Evolutionary conservation across 2,888 invertebrate species (phyloP).

Genomic region (Nasonia oneida): DNA sequence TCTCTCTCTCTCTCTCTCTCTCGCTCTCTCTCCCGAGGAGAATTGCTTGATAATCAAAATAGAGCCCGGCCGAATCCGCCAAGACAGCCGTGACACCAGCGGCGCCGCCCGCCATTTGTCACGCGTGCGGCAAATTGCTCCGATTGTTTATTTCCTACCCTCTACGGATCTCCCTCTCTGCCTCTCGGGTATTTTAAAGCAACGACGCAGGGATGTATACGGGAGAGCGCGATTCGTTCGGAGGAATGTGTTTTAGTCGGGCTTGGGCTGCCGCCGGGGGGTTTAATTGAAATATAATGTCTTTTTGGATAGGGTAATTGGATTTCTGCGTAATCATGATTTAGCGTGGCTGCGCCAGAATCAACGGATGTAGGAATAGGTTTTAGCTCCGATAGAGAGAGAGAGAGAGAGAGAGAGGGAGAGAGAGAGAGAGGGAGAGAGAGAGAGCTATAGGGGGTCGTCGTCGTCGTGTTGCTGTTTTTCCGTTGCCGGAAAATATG

Average conservation of each 20-base stretch:
- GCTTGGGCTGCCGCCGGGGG: background rate
- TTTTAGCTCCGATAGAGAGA: background rate
- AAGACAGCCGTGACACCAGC: constrained; percentile 30
- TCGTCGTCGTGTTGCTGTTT: background rate
- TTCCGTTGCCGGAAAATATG: too few species aligned
- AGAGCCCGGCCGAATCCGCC: constrained; percentile 45
- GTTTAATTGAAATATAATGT: constrained; percentile 53
- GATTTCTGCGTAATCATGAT: constrained; percentile 50
- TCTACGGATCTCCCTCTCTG: background rate
- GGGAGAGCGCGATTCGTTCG: background rate
- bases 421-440: too few species aligned
- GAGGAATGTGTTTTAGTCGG: constrained; percentile 7
- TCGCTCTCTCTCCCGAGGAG: background rate
- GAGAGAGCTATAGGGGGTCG: background rate
- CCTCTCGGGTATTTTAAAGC: constrained; percentile 4
- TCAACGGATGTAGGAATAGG: background rate
- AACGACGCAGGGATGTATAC: background rate
- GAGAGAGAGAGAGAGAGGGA: too few species aligned
- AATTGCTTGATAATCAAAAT: constrained; percentile 58
- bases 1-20: too few species aligned
- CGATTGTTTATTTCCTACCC: constrained; percentile 53
- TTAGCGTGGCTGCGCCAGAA: background rate
- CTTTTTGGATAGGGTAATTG: constrained; percentile 51
- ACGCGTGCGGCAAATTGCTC: constrained; percentile 50
- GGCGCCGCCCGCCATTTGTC: constrained; percentile 40